Conservation (phyloP, 2,888 invertebrate genomes). For the Epistrophe eligans region DNA sequence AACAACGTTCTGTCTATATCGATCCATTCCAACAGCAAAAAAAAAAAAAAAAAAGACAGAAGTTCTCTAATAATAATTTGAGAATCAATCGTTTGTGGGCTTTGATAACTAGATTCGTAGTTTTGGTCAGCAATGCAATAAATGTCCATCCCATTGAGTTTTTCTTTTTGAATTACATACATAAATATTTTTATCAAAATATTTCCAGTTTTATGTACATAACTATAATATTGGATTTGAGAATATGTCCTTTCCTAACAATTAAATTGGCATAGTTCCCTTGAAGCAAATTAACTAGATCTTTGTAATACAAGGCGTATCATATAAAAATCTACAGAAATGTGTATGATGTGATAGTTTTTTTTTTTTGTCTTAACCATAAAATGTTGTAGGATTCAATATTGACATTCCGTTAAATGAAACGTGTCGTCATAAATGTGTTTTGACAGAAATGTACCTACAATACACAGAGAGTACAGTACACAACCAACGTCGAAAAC, state of each 20-base stretch:
- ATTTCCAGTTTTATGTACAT: neutral
- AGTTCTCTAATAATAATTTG: constrained; percentile 44
- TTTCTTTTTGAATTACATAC: neutral
- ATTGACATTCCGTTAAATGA: too few relatives aligned
- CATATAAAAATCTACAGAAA: too few relatives aligned
- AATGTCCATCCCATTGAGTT: constrained; percentile 51
- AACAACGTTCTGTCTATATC: constrained; percentile 26
- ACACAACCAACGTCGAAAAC: too few relatives aligned
- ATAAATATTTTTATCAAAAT: neutral
- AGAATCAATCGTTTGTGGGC: constrained; percentile 47
- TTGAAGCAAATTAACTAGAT: neutral
- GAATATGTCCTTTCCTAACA: neutral
- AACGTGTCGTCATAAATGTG: too few relatives aligned
- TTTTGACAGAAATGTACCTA: too few relatives aligned
- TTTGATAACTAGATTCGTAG: constrained; percentile 42
- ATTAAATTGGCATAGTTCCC: neutral
- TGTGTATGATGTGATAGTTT: too few relatives aligned
- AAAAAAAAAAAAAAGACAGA: neutral
- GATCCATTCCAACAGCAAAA: constrained; percentile 29
- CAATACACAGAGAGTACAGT: too few relatives aligned
- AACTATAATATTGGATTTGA: neutral
- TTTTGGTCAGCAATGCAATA: constrained; percentile 43
- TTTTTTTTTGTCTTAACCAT: too few relatives aligned
- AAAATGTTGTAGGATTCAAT: too few relatives aligned
- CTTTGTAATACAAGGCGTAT: too few relatives aligned